Evolutionary conservation across 2,797 vertebrate genomes (phyloP), one percentile per base, ranked within the genome.

Genomic region (Capromys pilorides): DNA sequence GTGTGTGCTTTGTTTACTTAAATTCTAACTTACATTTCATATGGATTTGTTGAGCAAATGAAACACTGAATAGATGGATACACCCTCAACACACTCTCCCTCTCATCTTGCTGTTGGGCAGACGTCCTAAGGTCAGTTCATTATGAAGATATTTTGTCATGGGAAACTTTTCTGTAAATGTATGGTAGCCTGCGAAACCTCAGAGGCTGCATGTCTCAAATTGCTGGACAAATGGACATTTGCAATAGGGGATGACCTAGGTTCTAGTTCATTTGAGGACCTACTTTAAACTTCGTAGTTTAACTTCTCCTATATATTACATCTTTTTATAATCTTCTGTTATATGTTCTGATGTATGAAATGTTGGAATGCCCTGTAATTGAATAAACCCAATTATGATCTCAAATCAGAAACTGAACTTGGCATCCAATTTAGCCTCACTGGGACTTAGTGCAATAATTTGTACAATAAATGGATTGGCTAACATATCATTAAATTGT

Each of bases 381-480:
- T 93, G 9, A 19, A 87, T 57, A 77, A 94, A 49, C 31, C 26
- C 26, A 75, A 81, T 13, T 92, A 69, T 91, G 59, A 21, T 61
- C 57, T 19, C 45, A 92, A 82, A 66, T 79, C 31, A 93, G 71
- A 54, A 59, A 82, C 14, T 51, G 22, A 66, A 66, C 13, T 39
- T 86, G 14, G 18, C 31, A 54, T 31, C 5, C 36, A 67, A 85
- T 73, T 82, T 33, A 66, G 5, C 6, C 21, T 87, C 14, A 24
- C 0, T 62, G 77, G 41, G 24, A 92, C 36, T 82, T 84, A 78
- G 8, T 28, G n/a, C 31, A 67, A 6, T 64, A 54, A 36, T 64
- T 66, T 69, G 5, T 45, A 92, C 77, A 88, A 90, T n/a, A 91
- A 96, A 82, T 19, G n/a, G 71, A 80, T 89, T 66, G 78, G 39